Evolutionary conservation across 1,140 invertebrate species (phyloP).

Genomic region (Pantala flavescens): DNA sequence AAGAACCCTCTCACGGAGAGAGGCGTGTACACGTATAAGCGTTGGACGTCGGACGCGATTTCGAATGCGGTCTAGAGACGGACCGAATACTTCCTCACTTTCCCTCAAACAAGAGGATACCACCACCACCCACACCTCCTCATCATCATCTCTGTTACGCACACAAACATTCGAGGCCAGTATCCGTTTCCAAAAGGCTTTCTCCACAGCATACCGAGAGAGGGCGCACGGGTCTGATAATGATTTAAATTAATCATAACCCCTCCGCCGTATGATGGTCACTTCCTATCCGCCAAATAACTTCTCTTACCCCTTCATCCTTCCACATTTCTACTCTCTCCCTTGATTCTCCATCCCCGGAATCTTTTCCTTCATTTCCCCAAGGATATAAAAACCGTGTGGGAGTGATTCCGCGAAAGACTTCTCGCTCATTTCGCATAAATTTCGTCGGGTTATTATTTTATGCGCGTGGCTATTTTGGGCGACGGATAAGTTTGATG

Average conservation of each 20-base stretch:
- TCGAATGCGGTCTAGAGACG: too few species aligned
- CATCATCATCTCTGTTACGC: not conserved
- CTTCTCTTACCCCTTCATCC: not conserved
- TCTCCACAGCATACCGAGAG: not conserved
- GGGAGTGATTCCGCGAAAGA: too few species aligned
- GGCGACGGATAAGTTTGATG: too few species aligned
- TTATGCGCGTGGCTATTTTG: too few species aligned
- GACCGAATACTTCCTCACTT: too few species aligned
- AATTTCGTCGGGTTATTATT: too few species aligned
- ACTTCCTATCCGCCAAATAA: not conserved
- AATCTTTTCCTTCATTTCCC: not conserved
- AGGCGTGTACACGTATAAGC: too few species aligned
- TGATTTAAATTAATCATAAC: constrained; percentile 6
- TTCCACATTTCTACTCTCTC: not conserved
- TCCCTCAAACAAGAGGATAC: too few species aligned
- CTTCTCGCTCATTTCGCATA: too few species aligned
- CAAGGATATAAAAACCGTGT: not conserved
- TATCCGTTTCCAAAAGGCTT: not conserved
- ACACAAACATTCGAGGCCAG: not conserved
- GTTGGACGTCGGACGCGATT: too few species aligned
- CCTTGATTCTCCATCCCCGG: not conserved
- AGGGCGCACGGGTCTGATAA: not conserved
- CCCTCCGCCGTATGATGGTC: not conserved
- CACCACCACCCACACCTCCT: not conserved
- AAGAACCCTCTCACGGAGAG: too few species aligned